Evolutionary conservation across 2,113 vertebrate species (phyloP).

Genomic region (Lasiurus borealis): DNA sequence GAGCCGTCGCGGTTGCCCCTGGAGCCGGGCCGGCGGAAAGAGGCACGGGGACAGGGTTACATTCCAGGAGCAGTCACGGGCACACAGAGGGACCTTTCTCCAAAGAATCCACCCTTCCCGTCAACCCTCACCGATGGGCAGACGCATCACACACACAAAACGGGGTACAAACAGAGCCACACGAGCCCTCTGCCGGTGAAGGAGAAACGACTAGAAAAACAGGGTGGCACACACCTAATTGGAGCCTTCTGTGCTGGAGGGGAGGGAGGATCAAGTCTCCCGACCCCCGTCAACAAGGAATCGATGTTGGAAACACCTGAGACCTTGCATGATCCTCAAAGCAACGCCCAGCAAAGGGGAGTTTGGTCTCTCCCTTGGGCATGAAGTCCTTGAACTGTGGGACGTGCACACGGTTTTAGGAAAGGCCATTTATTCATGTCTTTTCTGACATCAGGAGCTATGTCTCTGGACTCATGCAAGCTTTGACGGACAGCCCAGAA

Average conservation of each 20-base stretch:
- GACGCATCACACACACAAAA: conserved; percentile 51
- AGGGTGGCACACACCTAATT: not conserved
- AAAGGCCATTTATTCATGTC: not conserved
- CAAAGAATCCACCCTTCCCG: not conserved
- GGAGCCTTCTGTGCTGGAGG: not conserved
- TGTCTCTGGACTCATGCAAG: not conserved
- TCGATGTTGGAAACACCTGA: not conserved
- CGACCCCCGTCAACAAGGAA: not conserved
- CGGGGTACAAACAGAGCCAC: conserved; percentile 39
- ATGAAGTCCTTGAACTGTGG: not conserved
- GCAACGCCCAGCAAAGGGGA: not conserved
- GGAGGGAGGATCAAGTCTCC: not conserved
- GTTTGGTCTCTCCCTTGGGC: not conserved
- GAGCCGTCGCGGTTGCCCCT: conserved; percentile 94
- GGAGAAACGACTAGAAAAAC: not conserved
- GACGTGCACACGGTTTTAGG: not conserved
- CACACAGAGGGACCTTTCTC: not conserved
- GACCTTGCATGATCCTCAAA: conserved; percentile 9
- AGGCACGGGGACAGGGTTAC: conserved; percentile 46
- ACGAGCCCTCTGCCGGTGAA: conserved; percentile 57
- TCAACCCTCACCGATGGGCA: not conserved
- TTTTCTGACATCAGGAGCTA: not conserved
- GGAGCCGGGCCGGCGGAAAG: conserved; percentile 64
- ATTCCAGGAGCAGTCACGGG: fast-evolving
- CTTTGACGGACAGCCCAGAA: not conserved